A percentile compares a stretch with the other conserved stretches of the same genome.
Evolutionary conservation across 1,140 invertebrate genomes (phyloP).

Genomic region (Protaetia brevitarsis): DNA sequence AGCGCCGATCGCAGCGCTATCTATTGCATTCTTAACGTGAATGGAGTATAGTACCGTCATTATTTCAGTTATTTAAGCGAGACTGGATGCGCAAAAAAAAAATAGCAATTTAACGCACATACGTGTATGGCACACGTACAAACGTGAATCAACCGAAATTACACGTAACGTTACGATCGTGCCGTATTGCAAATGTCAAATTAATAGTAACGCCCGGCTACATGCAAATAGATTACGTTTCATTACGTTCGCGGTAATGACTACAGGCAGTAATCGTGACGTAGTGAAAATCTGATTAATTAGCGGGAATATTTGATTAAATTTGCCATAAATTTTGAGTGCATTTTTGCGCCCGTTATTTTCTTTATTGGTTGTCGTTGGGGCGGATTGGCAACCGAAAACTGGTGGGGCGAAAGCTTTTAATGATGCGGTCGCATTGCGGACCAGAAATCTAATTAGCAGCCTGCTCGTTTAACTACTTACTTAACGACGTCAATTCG

Average conservation of each 20-base stretch:
- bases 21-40: too few species aligned
- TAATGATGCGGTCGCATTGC: conserved; percentile 36
- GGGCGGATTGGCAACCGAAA: conserved; percentile 22
- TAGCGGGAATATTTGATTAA: conserved; percentile 20
- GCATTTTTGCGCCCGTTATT: conserved; percentile 12
- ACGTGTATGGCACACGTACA: too few species aligned
- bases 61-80: neutral
- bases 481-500: conserved; percentile 24
- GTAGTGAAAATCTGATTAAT: conserved; percentile 18
- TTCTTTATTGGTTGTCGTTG: conserved; percentile 34
- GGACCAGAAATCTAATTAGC: conserved; percentile 38
- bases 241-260: conserved; percentile 13
- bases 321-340: conserved; percentile 20
- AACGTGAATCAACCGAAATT: neutral
- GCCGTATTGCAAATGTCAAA: conserved; percentile 17
- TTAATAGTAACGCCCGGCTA: conserved; percentile 12
- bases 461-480: conserved; percentile 37
- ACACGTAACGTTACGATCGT: neutral
- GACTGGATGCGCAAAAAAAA: neutral
- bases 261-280: neutral
- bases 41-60: too few species aligned
- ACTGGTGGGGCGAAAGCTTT: conserved; percentile 29
- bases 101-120: neutral
- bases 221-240: conserved; percentile 22
- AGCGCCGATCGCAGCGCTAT: too few species aligned